Evolutionary conservation across 2,113 vertebrate species (phyloP).

Genomic region (Saguinus midas): DNA sequence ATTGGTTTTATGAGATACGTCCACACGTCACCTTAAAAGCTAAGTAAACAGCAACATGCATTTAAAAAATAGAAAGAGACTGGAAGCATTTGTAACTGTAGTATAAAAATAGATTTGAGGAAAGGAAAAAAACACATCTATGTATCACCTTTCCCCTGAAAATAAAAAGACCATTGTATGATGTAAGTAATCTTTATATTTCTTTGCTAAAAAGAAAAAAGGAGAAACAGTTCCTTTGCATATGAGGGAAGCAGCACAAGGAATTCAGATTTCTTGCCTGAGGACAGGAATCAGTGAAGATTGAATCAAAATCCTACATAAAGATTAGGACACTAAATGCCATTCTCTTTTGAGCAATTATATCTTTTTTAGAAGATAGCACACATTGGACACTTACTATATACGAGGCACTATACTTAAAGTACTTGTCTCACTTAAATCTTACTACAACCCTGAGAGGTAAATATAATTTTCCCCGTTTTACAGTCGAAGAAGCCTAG

Average conservation of each 20-base stretch:
- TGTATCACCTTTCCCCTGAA: slow-evolving; percentile 6
- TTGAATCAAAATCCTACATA: not conserved
- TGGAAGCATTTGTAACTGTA: not conserved
- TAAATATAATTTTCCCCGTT: not conserved
- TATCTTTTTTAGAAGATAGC: not conserved
- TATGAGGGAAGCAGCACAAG: not conserved
- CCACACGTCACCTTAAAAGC: slow-evolving; percentile 37
- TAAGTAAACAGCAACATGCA: slow-evolving; percentile 21
- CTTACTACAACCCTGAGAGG: not conserved
- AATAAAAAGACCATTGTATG: not conserved
- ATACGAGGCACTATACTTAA: not conserved
- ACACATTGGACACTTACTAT: not conserved
- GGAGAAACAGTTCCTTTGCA: not conserved
- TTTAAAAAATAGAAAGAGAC: slow-evolving; percentile 10
- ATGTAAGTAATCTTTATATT: not conserved
- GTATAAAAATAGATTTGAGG: slow-evolving; percentile 16
- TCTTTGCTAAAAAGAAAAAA: not conserved
- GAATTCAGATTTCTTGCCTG: not conserved
- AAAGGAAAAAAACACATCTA: slow-evolving; percentile 18
- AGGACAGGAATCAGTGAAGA: not conserved
- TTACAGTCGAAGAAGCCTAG: not conserved
- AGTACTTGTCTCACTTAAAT: not conserved
- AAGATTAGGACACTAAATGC: not conserved
- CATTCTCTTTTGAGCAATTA: not conserved
- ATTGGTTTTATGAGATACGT: slow-evolving; percentile 47